A percentile compares a stretch with the other conserved stretches of the same genome.
These are phyloP conservation scores for Pseudachorutes palmiensis DNA, from an alignment of 1,140 invertebrate species.

Conservation along the genomic window DNA sequence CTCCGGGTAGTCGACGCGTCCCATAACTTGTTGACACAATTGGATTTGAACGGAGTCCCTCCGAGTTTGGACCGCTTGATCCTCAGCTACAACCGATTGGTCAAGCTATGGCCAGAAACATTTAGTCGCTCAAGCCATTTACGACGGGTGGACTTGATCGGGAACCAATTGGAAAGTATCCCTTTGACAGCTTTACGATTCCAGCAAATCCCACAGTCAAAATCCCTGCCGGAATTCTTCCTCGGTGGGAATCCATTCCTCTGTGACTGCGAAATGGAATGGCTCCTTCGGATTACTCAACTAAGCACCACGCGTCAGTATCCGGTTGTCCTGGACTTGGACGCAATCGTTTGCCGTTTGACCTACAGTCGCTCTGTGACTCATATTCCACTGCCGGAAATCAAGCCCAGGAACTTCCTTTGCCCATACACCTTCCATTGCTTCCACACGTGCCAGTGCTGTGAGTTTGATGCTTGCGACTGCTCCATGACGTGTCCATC, in stretches of 20 bases:
- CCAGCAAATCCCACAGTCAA: slow-evolving; percentile 57
- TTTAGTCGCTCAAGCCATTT: slow-evolving; percentile 76
- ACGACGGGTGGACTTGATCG: slow-evolving; percentile 77
- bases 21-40: slow-evolving; percentile 72
- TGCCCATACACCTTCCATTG: slow-evolving; percentile 86
- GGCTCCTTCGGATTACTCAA: slow-evolving; percentile 75
- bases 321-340: slow-evolving; percentile 74
- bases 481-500: slow-evolving; percentile 89
- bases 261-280: slow-evolving; percentile 88
- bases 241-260: slow-evolving; percentile 82
- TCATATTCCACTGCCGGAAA: slow-evolving; percentile 56
- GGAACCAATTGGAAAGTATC: slow-evolving; percentile 72
- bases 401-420: slow-evolving; percentile 70
- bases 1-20: slow-evolving; percentile 62
- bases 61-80: slow-evolving; percentile 78
- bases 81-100: slow-evolving; percentile 79
- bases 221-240: slow-evolving; percentile 72
- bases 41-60: slow-evolving; percentile 72
- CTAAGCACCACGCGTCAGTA: slow-evolving; percentile 62
- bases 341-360: slow-evolving; percentile 74
- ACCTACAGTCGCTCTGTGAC: slow-evolving; percentile 59
- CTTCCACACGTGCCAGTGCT: slow-evolving; percentile 85
- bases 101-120: slow-evolving; percentile 64
- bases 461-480: slow-evolving; percentile 88
- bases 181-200: slow-evolving; percentile 70